Base-by-base conservation (phyloP, 2,888 invertebrate species). In the Caradrina kadenii region DNA sequence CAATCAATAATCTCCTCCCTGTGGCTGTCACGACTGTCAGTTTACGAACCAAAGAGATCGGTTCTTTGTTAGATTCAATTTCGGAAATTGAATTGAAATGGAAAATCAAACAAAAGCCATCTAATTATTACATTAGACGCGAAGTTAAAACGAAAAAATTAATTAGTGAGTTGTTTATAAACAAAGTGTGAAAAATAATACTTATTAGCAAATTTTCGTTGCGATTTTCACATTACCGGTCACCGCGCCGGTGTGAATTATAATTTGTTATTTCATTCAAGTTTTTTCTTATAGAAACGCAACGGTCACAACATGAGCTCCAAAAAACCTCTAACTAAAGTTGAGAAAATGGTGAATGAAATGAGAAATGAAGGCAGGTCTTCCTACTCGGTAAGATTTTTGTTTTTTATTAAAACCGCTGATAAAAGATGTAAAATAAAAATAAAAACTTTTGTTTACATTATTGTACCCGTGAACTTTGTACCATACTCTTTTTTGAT, bases 301-400 rank as follows among this genome's bases (percentile, higher is more conserved):
- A 77, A 42, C 31, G n/a, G 31, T 21, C 31, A 11, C 35, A 56
- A 2, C 8, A 77, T 77, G 77, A 77, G 70, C 35, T n/a, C 65
- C 3, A 77, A 50, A 60, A 75, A 50, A 10, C 63, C 59, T 6
- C 50, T 61, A 3, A 50, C 62, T n/a, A 80, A 50, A 63, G 19
- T 15, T 39, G 65, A 75, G 19, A 77, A 80, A 60, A 19, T 22
- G 21, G 55, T 45, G 0, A 26, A 60, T 45, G 59, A 56, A 55
- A 22, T 55, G 26, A 59, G 22, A 49, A 35, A 65, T 45, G 69
- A 80, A n/a, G 35, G 19, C n/a, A 61, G 21, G 13, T 17, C 45
- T 8, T 26, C 55, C 0, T 48, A 56, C 7, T 39, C 49, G 22
- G 77, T 77, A 7, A 80, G 65, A 45, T 31, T 61, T 31, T 5